Evolutionary conservation across 2,113 vertebrate species (phyloP).

Genomic region (Bambusicola thoracicus): DNA sequence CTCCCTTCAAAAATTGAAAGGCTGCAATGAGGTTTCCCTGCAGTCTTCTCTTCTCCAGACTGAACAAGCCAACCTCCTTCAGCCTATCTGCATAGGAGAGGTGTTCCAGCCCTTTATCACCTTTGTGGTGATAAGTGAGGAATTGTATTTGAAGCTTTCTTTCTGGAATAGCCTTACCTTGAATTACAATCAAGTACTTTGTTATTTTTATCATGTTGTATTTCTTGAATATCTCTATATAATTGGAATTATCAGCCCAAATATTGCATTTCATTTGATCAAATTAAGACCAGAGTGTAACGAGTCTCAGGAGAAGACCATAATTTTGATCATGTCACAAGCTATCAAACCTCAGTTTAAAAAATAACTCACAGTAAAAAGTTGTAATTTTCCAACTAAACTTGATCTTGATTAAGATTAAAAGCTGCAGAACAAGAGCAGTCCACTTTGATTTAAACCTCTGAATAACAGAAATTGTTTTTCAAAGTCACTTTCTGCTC

Average conservation of each 20-base stretch:
- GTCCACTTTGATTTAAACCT: background rate
- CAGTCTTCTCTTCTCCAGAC: too few relatives aligned
- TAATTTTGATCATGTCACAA: background rate
- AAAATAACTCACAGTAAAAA: background rate
- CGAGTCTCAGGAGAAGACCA: background rate
- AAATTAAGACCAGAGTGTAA: background rate
- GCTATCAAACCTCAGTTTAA: background rate
- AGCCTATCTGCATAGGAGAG: too few relatives aligned
- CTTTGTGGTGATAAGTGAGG: fast-evolving
- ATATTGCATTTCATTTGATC: background rate
- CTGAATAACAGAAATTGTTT: background rate
- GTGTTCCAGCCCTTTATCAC: too few relatives aligned
- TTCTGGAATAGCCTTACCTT: background rate
- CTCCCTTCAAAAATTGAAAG: too few relatives aligned
- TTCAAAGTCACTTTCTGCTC: background rate
- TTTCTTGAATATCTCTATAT: background rate
- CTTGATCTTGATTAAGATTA: background rate
- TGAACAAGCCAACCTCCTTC: too few relatives aligned
- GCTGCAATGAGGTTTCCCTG: too few relatives aligned
- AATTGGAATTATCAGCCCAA: background rate
- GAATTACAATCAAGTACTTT: background rate
- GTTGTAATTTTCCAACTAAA: background rate
- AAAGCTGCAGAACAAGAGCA: background rate
- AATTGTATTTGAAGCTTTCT: background rate
- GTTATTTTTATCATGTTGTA: background rate